Conservation (phyloP, 92 coral and sea anemone species). For the Epizoanthus rinbou region DNA sequence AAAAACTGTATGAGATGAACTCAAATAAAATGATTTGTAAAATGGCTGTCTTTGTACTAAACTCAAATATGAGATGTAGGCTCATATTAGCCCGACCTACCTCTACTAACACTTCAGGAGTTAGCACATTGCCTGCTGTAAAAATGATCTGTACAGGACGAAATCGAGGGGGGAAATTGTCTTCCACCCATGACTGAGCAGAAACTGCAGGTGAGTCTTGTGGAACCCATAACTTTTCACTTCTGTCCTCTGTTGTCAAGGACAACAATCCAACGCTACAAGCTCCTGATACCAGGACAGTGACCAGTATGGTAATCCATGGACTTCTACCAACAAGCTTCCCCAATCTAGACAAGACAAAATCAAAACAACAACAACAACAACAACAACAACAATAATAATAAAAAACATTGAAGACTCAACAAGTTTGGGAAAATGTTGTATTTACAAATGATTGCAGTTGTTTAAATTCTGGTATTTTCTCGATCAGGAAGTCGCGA, state of each 20-base stretch:
- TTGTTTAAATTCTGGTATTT: too few relatives aligned
- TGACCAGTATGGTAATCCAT: constrained; percentile 74
- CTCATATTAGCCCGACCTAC: too few relatives aligned
- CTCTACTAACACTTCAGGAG: constrained; percentile 33
- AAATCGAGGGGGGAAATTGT: constrained; percentile 67
- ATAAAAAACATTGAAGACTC: too few relatives aligned
- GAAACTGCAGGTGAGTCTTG: constrained; percentile 63
- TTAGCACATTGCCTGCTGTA: constrained; percentile 67
- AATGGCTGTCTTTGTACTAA: too few relatives aligned
- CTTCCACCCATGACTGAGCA: constrained; percentile 77
- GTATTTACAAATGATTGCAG: too few relatives aligned
- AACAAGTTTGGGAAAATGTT: too few relatives aligned
- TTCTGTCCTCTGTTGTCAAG: constrained; percentile 72
- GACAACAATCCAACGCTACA: constrained; percentile 73
- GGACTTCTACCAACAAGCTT: constrained; percentile 83
- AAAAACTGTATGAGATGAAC: not conserved
- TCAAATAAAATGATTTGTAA: too few relatives aligned
- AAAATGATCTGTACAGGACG: constrained; percentile 54
- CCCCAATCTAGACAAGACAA: constrained; percentile 64
- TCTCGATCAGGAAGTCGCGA: too few relatives aligned
- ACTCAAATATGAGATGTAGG: too few relatives aligned
- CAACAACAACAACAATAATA: too few relatives aligned
- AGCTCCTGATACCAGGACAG: constrained; percentile 64
- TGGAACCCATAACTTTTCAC: constrained; percentile 87
- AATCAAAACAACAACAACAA: too few relatives aligned